Evolutionary conservation across 2,113 vertebrate genomes (phyloP).

Genomic region (Chaenocephalus aceratus): DNA sequence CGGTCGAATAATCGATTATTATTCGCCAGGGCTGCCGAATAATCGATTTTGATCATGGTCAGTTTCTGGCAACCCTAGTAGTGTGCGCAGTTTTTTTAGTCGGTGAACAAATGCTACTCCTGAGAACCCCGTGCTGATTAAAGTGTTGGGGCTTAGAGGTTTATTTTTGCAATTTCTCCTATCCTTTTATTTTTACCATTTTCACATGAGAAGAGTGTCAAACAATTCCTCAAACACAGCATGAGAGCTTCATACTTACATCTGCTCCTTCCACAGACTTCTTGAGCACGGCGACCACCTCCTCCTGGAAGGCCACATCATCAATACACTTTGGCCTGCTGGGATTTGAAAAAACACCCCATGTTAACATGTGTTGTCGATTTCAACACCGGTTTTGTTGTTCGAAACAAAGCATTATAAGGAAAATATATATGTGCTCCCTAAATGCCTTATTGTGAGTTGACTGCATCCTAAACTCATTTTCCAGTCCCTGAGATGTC

Average conservation of each 20-base stretch:
- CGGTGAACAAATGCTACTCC: background rate
- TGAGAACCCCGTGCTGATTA: too few species aligned
- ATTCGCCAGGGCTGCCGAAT: too few species aligned
- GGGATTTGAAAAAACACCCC: constrained; percentile 22
- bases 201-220: background rate
- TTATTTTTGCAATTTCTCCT: background rate
- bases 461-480: too few species aligned
- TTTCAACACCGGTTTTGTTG: too few species aligned
- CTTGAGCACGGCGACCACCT: constrained; percentile 96
- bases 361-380: background rate
- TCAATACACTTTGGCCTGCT: constrained; percentile 97
- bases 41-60: too few species aligned
- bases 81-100: too few species aligned
- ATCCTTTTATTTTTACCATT: background rate
- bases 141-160: too few species aligned
- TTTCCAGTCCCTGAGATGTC: background rate
- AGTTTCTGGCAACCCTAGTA: too few species aligned
- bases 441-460: too few species aligned
- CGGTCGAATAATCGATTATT: too few species aligned
- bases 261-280: constrained; percentile 96
- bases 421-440: too few species aligned
- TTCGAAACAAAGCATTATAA: too few species aligned
- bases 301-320: constrained; percentile 97
- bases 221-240: background rate
- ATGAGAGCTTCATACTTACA: constrained; percentile 74